These are phyloP conservation scores for Cladorhizidae sp. DNA, from an alignment of 37 sponge, comb jelly and placozoan species.

Conservation along the genomic window DNA sequence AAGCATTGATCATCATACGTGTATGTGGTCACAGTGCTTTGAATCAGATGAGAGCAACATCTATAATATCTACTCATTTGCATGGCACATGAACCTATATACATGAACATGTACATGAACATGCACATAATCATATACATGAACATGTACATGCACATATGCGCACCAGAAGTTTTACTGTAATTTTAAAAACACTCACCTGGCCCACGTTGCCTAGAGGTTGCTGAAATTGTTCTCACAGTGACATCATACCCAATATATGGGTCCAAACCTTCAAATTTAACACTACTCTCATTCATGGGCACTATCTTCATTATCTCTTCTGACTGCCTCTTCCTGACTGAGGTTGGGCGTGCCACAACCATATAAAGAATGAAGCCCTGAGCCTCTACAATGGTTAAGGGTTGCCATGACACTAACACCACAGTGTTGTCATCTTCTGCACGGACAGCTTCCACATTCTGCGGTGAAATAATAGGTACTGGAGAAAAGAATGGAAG, in stretches of 20 bases:
- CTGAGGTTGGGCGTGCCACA: background rate
- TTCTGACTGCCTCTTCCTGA: constrained; percentile 10
- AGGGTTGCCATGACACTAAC: constrained; percentile 18
- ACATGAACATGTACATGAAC: no score
- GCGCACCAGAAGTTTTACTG: no score
- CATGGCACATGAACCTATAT: no score
- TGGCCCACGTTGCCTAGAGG: no score
- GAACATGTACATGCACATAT: no score
- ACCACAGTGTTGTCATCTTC: constrained; percentile 1
- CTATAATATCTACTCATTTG: no score
- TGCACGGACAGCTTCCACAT: constrained; percentile 5
- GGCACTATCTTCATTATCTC: background rate
- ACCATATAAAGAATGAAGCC: constrained; percentile 25
- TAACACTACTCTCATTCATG: background rate
- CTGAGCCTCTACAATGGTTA: constrained; percentile 35
- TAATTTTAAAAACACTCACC: no score
- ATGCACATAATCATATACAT: no score
- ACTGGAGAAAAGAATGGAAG: background rate
- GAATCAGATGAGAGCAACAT: no score
- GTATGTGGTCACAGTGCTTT: no score
- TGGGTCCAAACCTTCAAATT: constrained; percentile 12
- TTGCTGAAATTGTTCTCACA: background rate
- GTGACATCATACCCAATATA: constrained; percentile 8
- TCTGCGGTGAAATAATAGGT: background rate
- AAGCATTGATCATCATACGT: no score